Percentiles rank a stretch among this genome's conserved stretches.
phyloP scores from a whole-genome alignment of 2,797 vertebrate genomes.

The Pogonophryne albipinna region DNA sequence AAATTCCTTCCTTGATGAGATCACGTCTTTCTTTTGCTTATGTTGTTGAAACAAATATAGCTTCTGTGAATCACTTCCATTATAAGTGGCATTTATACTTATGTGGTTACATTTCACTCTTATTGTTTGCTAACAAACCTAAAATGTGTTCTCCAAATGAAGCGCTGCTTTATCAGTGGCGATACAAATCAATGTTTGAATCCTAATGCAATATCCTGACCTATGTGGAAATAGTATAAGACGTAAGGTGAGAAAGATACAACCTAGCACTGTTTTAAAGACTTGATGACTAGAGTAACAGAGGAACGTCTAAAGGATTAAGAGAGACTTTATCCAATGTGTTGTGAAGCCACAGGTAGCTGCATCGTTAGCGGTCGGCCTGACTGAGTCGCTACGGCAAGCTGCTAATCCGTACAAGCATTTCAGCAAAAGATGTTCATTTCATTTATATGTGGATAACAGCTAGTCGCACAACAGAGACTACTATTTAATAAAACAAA shows the following conservation, averaged over 20 bases:
- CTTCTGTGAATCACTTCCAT: background rate
- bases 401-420: slow-evolving; percentile 37
- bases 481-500: slow-evolving; percentile 9
- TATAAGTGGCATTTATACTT: background rate
- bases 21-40: background rate
- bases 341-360: slow-evolving; percentile 20
- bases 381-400: slow-evolving; percentile 5
- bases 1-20: background rate
- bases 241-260: background rate
- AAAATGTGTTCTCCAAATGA: background rate
- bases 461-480: background rate
- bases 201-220: background rate
- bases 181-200: slow-evolving; percentile 4
- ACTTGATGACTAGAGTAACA: background rate
- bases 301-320: background rate
- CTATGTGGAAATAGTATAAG: background rate
- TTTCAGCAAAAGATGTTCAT: slow-evolving; percentile 15
- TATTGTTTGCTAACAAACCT: background rate
- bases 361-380: slow-evolving; percentile 14
- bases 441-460: slow-evolving; percentile 23
- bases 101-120: background rate
- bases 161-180: background rate
- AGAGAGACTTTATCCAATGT: background rate
- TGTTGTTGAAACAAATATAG: background rate
- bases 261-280: background rate